A percentile compares a stretch with the other conserved stretches of the same genome.
phyloP scores from a whole-genome alignment of 1,140 invertebrate genomes.

The Hycleus cichorii region DNA sequence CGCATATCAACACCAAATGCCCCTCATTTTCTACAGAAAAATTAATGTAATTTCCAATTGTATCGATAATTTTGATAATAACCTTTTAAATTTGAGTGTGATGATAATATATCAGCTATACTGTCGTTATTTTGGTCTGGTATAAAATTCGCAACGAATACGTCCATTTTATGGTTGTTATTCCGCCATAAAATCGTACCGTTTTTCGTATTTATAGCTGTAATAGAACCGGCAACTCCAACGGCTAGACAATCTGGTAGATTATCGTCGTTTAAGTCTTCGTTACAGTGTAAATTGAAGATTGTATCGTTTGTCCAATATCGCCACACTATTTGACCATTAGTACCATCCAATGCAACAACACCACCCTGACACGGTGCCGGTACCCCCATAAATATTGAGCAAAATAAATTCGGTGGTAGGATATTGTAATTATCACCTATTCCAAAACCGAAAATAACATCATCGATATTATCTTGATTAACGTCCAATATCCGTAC shows the following conservation, averaged over 20 bases:
- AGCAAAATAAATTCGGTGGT: conserved; percentile 47
- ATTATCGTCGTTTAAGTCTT: conserved; percentile 64
- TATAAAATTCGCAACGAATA: conserved; percentile 64
- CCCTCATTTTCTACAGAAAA: conserved; percentile 40
- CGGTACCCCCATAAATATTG: conserved; percentile 56
- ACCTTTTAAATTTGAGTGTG: conserved; percentile 53
- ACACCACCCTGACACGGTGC: conserved; percentile 69
- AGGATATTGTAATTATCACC: conserved; percentile 33
- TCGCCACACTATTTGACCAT: conserved; percentile 67
- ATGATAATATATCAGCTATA: conserved; percentile 62
- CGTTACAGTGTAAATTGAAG: conserved; percentile 65
- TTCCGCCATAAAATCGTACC: conserved; percentile 65
- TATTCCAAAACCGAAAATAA: conserved; percentile 71
- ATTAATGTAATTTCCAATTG: neutral
- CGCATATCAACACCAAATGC: conserved; percentile 63
- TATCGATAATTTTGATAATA: neutral
- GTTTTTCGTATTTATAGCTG: conserved; percentile 59
- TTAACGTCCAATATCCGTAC: conserved; percentile 67
- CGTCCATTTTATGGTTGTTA: conserved; percentile 42
- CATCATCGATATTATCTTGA: conserved; percentile 63
- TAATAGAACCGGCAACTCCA: conserved; percentile 61
- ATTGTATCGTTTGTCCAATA: conserved; percentile 67
- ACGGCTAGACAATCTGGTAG: conserved; percentile 66
- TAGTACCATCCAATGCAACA: conserved; percentile 65
- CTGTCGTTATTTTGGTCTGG: conserved; percentile 66